Conservation (phyloP, 2,113 vertebrate genomes). For the Piliocolobus tephrosceles region DNA sequence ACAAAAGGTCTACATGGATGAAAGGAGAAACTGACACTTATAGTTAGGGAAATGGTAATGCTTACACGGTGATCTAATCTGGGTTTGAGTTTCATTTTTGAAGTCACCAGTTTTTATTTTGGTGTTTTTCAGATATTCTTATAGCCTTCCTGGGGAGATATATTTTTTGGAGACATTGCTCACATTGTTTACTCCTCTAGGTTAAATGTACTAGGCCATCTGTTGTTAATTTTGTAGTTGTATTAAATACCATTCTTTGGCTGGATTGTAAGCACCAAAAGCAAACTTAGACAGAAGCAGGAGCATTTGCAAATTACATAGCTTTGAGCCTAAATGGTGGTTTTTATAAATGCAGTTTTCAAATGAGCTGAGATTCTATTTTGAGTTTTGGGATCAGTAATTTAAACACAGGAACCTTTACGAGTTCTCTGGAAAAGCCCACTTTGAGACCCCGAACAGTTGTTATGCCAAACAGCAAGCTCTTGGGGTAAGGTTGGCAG, state of each 20-base stretch:
- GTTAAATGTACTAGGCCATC: slow-evolving; percentile 76
- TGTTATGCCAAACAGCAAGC: slow-evolving; percentile 18
- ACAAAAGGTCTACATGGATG: not conserved
- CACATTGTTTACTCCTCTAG: slow-evolving; percentile 72
- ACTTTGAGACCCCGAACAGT: not conserved
- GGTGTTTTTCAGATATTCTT: slow-evolving; percentile 42
- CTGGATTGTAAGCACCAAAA: slow-evolving; percentile 72
- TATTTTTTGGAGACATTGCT: slow-evolving; percentile 68
- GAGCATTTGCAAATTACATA: slow-evolving; percentile 20
- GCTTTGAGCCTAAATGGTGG: slow-evolving; percentile 44
- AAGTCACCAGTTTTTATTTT: slow-evolving; percentile 21
- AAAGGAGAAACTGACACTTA: not conserved
- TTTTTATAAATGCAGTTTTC: slow-evolving; percentile 47
- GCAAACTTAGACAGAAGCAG: slow-evolving; percentile 61
- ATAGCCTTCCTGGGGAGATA: slow-evolving; percentile 29
- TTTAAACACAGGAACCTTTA: not conserved
- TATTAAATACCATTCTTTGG: slow-evolving; percentile 79
- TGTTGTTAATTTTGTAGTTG: slow-evolving; percentile 80
- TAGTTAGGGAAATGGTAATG: not conserved
- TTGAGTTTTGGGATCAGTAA: slow-evolving; percentile 30
- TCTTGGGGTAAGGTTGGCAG: not conserved
- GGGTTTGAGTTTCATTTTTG: slow-evolving; percentile 33
- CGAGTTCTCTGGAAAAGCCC: not conserved
- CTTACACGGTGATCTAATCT: not conserved
- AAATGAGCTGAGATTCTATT: not conserved